Evolutionary conservation across 2,888 invertebrate species (phyloP).

Genomic region (Dasypolia templi): DNA sequence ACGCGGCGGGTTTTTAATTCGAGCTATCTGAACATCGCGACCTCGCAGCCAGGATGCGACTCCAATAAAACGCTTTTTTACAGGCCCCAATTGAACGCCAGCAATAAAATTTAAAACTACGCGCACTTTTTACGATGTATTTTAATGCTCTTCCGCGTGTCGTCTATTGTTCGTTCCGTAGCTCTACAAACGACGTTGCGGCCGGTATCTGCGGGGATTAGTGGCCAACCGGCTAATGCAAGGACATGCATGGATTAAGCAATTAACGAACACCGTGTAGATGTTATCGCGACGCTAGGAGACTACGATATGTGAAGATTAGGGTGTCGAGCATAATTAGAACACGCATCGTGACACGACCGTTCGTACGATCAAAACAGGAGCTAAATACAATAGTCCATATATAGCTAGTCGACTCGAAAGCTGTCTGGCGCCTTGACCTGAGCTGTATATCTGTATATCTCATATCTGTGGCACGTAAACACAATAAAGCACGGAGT

Average conservation of each 20-base stretch:
- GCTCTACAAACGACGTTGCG: slow-evolving; percentile 63
- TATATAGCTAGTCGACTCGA: slow-evolving; percentile 84
- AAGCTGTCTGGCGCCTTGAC: slow-evolving; percentile 89
- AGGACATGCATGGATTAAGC: slow-evolving; percentile 84
- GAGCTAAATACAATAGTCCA: slow-evolving; percentile 83
- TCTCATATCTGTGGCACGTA: slow-evolving; percentile 89
- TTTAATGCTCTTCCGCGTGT: slow-evolving; percentile 87
- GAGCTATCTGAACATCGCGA: slow-evolving; percentile 85
- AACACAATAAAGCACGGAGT: slow-evolving; percentile 88
- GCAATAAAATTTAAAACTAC: slow-evolving; percentile 88
- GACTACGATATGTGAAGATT: slow-evolving; percentile 83
- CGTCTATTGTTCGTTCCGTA: slow-evolving; percentile 81
- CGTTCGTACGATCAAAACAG: slow-evolving; percentile 75
- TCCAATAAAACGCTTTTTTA: slow-evolving; percentile 89
- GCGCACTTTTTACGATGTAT: slow-evolving; percentile 86
- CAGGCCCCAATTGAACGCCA: slow-evolving; percentile 88
- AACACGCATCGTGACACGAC: slow-evolving; percentile 80
- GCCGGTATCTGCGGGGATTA: slow-evolving; percentile 77
- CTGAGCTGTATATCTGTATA: slow-evolving; percentile 82
- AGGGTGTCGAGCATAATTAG: slow-evolving; percentile 78
- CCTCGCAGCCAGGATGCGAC: slow-evolving; percentile 88
- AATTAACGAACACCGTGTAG: slow-evolving; percentile 79
- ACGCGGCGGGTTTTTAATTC: slow-evolving; percentile 87
- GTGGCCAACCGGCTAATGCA: slow-evolving; percentile 67
- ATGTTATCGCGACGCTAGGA: slow-evolving; percentile 76